These are phyloP conservation scores for Cryptotermes secundus DNA, from an alignment of 1,140 invertebrate genomes.

Conservation along the genomic window DNA sequence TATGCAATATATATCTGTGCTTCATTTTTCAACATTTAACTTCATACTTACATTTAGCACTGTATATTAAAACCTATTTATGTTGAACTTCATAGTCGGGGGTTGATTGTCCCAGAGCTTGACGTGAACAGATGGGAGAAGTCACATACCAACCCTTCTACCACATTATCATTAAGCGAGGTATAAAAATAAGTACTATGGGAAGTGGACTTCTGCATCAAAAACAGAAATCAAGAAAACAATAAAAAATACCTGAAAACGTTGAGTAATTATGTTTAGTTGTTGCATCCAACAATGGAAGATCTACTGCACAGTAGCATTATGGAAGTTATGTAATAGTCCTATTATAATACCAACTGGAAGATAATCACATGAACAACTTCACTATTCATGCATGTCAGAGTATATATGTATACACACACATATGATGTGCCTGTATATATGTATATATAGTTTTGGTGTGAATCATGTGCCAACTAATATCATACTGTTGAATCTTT, in stretches of 20 bases:
- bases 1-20: neutral
- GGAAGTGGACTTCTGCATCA: constrained; percentile 23
- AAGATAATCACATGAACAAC: constrained; percentile 20
- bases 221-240: constrained; percentile 24
- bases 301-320: constrained; percentile 27
- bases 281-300: constrained; percentile 30
- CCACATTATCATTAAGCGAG: constrained; percentile 30
- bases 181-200: constrained; percentile 38
- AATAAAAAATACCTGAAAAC: constrained; percentile 29
- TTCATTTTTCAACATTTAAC: neutral
- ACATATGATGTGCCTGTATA: neutral
- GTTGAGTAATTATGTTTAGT: constrained; percentile 25
- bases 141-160: constrained; percentile 4
- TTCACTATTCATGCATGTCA: constrained; percentile 14
- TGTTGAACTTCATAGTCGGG: neutral
- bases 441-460: neutral
- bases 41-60: neutral
- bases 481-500: neutral
- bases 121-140: constrained; percentile 22
- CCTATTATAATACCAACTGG: constrained; percentile 24
- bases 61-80: constrained; percentile 22
- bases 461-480: constrained; percentile 12
- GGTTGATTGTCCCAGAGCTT: constrained; percentile 26
- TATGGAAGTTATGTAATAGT: constrained; percentile 27
- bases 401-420: neutral